These are phyloP conservation scores for Norana najaformis DNA, from an alignment of 2,888 invertebrate genomes.

Conservation along the genomic window DNA sequence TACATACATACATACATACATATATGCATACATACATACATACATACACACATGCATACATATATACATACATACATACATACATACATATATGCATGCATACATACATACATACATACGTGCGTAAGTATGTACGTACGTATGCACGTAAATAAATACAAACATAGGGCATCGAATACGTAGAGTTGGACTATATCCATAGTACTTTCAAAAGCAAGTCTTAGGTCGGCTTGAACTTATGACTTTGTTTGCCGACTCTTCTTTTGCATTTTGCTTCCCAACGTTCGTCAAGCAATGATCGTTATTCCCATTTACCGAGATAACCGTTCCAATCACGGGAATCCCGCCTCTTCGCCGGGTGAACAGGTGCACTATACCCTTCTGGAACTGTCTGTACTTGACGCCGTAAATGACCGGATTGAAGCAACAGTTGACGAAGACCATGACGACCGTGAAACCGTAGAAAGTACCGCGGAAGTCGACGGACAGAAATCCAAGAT, in stretches of 20 bases:
- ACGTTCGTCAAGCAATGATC: background rate
- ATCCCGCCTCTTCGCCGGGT: background rate
- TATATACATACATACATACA: background rate
- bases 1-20: too few relatives aligned
- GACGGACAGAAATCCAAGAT: background rate
- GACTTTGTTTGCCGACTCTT: background rate
- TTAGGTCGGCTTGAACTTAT: too few relatives aligned
- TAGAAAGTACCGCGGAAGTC: slow-evolving; percentile 37
- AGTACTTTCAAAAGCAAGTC: too few relatives aligned
- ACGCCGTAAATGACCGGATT: slow-evolving; percentile 42
- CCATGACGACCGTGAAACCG: slow-evolving; percentile 40
- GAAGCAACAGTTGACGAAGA: slow-evolving; percentile 43
- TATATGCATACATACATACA: too few relatives aligned
- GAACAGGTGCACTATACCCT: background rate
- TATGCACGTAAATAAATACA: too few relatives aligned
- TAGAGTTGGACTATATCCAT: too few relatives aligned
- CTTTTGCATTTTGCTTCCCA: background rate
- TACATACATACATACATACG: background rate
- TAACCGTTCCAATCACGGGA: background rate
- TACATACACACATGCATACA: background rate
- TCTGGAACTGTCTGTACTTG: slow-evolving; percentile 40
- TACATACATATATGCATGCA: background rate
- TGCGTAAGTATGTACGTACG: background rate
- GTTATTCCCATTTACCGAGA: background rate
- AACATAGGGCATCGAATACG: too few relatives aligned